Conservation (phyloP, 2,888 invertebrate species). For the Micropterix aruncella region DNA sequence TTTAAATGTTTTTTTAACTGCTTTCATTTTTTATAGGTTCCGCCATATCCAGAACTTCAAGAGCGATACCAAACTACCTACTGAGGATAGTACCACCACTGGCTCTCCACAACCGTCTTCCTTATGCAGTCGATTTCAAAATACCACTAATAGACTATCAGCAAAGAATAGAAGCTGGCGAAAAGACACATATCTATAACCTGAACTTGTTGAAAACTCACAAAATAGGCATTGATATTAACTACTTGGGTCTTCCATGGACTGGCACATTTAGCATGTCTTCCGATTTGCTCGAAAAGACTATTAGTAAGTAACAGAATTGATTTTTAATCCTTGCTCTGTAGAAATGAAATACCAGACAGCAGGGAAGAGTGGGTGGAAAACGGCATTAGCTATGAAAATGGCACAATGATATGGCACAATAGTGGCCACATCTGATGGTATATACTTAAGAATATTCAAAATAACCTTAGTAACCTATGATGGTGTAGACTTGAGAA, state of each 20-base stretch:
- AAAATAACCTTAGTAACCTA: too few relatives aligned
- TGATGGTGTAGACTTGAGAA: too few relatives aligned
- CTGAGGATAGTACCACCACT: constrained; percentile 61
- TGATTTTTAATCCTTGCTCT: too few relatives aligned
- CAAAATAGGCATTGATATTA: constrained; percentile 30
- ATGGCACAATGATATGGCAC: too few relatives aligned
- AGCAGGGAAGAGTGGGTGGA: too few relatives aligned
- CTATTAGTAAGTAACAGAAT: constrained; percentile 20
- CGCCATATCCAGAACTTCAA: constrained; percentile 22
- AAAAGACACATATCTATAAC: constrained; percentile 52
- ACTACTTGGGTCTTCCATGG: constrained; percentile 58
- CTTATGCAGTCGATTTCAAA: constrained; percentile 51
- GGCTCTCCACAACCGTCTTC: constrained; percentile 61
- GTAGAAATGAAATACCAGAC: too few relatives aligned
- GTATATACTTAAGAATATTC: too few relatives aligned
- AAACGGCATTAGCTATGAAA: too few relatives aligned
- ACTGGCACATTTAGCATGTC: constrained; percentile 53
- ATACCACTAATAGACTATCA: constrained; percentile 31
- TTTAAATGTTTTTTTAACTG: too few relatives aligned
- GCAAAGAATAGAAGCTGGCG: constrained; percentile 56
- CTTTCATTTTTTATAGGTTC: too few relatives aligned
- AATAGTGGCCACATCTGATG: too few relatives aligned
- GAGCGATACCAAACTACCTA: constrained; percentile 55
- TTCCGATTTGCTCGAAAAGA: constrained; percentile 48
- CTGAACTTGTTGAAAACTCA: constrained; percentile 46